These are phyloP conservation scores for Pristionchus japonicus DNA, from an alignment of 2,888 invertebrate genomes.

Conservation along the genomic window DNA sequence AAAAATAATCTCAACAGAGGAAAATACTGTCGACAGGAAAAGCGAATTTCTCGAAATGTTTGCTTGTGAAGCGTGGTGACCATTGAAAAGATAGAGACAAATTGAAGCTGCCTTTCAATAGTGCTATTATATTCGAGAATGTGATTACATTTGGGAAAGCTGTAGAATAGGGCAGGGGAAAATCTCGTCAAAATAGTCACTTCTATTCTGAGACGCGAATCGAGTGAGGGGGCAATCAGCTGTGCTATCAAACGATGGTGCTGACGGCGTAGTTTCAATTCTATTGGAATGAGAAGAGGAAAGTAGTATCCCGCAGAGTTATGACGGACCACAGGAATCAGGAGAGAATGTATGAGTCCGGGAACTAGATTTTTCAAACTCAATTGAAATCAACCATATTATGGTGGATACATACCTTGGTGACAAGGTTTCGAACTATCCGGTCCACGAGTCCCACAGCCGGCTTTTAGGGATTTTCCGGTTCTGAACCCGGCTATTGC, in stretches of 20 bases:
- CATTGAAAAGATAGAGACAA: background rate
- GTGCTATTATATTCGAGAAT: background rate
- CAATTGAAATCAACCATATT: too few relatives aligned
- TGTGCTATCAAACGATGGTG: background rate
- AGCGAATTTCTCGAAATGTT: background rate
- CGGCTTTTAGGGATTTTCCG: too few relatives aligned
- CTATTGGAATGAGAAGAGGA: background rate
- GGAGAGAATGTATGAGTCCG: too few relatives aligned
- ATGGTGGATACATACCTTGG: too few relatives aligned
- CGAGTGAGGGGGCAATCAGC: constrained; percentile 2
- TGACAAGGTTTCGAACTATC: too few relatives aligned
- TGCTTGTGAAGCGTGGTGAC: background rate
- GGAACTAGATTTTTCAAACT: too few relatives aligned
- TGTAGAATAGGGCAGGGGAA: background rate
- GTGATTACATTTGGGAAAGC: constrained; percentile 7
- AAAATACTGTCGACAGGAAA: background rate
- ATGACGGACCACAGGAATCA: too few relatives aligned
- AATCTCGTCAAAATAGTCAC: background rate
- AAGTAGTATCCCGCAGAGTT: background rate
- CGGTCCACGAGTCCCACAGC: too few relatives aligned
- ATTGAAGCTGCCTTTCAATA: background rate
- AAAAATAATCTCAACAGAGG: background rate
- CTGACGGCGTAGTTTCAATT: background rate
- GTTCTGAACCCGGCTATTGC: too few relatives aligned
- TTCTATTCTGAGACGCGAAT: background rate